A percentile compares a stretch with the other conserved stretches of the same genome.
These are phyloP conservation scores for Urocynchramus pylzowi DNA, from an alignment of 2,113 vertebrate genomes.

Conservation along the genomic window DNA sequence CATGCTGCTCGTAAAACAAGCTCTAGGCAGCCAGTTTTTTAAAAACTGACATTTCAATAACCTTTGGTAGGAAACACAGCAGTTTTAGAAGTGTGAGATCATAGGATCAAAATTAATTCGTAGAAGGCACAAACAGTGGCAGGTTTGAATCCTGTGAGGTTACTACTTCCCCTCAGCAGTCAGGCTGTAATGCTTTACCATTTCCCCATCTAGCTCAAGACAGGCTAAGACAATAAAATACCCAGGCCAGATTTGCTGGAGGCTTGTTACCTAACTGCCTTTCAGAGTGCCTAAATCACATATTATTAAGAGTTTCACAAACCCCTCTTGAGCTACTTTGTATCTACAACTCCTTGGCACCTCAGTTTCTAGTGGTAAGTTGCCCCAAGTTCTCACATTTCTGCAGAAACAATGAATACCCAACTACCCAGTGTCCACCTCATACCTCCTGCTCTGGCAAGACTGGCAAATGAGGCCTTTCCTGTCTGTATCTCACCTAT, in stretches of 20 bases:
- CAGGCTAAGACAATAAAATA: neutral
- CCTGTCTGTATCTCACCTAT: neutral
- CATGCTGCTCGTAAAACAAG: neutral
- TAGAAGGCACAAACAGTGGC: neutral
- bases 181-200: neutral
- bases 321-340: neutral
- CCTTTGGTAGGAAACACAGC: neutral
- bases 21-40: neutral
- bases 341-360: neutral
- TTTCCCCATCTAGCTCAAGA: neutral
- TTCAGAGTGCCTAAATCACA: neutral
- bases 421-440: rapidly evolving
- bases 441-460: neutral
- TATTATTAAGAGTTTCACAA: neutral
- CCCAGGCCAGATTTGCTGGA: neutral
- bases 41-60: neutral
- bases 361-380: neutral
- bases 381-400: neutral
- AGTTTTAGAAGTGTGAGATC: neutral
- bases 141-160: neutral
- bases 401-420: neutral
- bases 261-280: neutral
- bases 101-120: neutral
- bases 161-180: neutral
- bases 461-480: neutral